phyloP scores from a whole-genome alignment of 2,113 vertebrate genomes.

The Grallaria varia region DNA sequence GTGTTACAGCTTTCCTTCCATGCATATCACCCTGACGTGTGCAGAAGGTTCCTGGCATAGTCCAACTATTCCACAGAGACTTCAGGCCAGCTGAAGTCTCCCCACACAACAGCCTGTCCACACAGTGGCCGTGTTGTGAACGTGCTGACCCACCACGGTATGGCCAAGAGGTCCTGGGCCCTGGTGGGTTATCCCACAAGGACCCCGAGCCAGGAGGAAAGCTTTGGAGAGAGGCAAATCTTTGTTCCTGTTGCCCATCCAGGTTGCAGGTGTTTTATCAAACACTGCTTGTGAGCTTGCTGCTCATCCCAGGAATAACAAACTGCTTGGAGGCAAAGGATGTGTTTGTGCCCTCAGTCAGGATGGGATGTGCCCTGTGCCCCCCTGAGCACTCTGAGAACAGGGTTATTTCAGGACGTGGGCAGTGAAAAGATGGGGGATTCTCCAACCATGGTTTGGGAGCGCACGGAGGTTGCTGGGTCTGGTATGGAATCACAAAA shows the following conservation, averaged over 20 bases:
- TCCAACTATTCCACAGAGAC: too few species aligned
- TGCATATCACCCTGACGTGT: too few species aligned
- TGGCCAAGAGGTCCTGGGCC: not conserved
- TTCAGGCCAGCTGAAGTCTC: too few species aligned
- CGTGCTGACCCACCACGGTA: accelerated
- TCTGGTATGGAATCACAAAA: not conserved
- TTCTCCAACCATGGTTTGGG: not conserved
- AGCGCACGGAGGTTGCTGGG: not conserved
- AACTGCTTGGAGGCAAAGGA: not conserved
- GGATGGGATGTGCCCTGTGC: not conserved
- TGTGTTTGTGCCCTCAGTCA: not conserved
- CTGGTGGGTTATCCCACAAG: not conserved
- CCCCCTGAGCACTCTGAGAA: not conserved
- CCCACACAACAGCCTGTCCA: too few species aligned
- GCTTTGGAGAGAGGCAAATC: not conserved
- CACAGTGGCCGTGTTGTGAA: not conserved
- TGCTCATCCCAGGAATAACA: not conserved
- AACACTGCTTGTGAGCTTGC: not conserved
- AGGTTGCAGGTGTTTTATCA: not conserved
- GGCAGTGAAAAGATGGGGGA: not conserved
- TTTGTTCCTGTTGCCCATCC: not conserved
- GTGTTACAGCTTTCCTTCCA: too few species aligned
- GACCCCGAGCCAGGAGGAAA: not conserved
- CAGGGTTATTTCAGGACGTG: not conserved
- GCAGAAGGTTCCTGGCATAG: too few species aligned